Conservation (phyloP, 2,888 invertebrate species). For the Sinopyrophorus schimmeli region DNA sequence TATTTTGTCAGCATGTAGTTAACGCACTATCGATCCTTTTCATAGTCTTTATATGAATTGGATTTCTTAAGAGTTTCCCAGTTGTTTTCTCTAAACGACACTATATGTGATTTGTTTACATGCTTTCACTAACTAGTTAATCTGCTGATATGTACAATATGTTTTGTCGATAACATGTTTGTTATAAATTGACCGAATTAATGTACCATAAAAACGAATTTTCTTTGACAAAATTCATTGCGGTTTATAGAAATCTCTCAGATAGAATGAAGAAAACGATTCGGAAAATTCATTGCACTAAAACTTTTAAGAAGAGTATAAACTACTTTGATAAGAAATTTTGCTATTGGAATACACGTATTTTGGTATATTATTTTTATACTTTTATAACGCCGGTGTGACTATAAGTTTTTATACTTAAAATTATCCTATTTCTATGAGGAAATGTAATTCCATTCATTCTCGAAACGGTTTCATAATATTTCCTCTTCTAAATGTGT, state of each 20-base stretch:
- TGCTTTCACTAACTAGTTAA: conserved; percentile 15
- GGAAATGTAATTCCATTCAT: too few species aligned
- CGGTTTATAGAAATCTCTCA: conserved; percentile 14
- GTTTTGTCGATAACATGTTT: conserved; percentile 12
- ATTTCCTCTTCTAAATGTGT: too few species aligned
- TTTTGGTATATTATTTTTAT: too few species aligned
- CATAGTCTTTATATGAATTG: conserved; percentile 38
- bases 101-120: conserved; percentile 10
- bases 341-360: too few species aligned
- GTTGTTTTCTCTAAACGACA: conserved; percentile 16
- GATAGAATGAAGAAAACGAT: conserved; percentile 8
- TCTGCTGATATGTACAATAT: conserved; percentile 17
- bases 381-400: too few species aligned
- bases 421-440: too few species aligned
- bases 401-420: too few species aligned
- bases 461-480: too few species aligned
- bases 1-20: conserved; percentile 50
- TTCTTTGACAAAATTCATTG: conserved; percentile 12
- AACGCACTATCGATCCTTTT: conserved; percentile 48
- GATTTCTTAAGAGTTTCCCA: conserved; percentile 23
- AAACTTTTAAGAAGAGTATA: conserved; percentile 10
- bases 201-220: conserved; percentile 17
- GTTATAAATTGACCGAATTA: conserved; percentile 13
- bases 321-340: conserved; percentile 13
- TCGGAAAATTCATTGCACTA: conserved; percentile 15